phyloP scores from a whole-genome alignment of 2,797 vertebrate genomes.

The Glyptemys insculpta region DNA sequence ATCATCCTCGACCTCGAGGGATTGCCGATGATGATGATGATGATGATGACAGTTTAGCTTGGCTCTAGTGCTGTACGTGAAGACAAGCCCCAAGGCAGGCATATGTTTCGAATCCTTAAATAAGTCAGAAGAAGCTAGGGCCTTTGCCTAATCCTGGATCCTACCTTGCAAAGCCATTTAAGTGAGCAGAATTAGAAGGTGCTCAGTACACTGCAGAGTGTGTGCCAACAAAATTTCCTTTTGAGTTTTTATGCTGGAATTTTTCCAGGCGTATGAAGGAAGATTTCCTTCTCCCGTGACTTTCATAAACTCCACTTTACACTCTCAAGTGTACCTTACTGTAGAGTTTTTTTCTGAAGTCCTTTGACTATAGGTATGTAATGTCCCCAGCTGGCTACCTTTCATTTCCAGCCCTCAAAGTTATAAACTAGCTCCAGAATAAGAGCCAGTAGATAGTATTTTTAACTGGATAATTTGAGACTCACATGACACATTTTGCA shows the following conservation, averaged over 20 bases:
- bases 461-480: neutral
- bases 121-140: conserved; percentile 46
- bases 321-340: neutral
- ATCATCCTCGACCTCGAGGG: no score
- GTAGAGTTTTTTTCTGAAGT: neutral
- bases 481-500: neutral
- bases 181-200: conserved; percentile 55
- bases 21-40: no score
- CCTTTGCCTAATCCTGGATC: conserved; percentile 27
- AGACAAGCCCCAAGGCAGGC: conserved; percentile 9
- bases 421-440: neutral
- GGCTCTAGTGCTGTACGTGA: neutral
- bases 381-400: neutral
- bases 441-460: neutral
- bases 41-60: no score
- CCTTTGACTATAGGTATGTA: neutral
- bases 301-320: neutral
- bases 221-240: neutral
- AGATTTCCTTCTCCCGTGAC: neutral
- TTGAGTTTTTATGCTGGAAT: neutral
- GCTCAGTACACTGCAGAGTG: conserved; percentile 23
- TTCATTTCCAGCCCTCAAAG: neutral
- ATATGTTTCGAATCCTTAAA: conserved; percentile 34
- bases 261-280: neutral
- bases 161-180: conserved; percentile 44